Evolutionary conservation across 2,888 invertebrate species (phyloP).

Genomic region (Trileptium ribeirensis): DNA sequence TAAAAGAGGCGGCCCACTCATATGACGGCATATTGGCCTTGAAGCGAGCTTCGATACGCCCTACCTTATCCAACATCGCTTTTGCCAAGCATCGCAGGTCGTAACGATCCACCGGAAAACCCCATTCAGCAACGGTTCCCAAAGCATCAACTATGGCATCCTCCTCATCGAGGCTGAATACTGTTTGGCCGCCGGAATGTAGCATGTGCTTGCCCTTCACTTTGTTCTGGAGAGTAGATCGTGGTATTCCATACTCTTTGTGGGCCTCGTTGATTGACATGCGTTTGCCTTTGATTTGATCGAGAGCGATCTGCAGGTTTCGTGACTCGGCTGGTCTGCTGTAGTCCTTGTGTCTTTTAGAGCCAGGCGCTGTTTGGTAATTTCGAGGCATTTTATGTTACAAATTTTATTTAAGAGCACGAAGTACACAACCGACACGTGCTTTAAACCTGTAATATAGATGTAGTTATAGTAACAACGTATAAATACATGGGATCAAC

Average conservation of each 20-base stretch:
- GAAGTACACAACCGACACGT: too few species aligned
- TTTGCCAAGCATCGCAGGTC: conserved; percentile 17
- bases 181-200: neutral
- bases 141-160: neutral
- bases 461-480: too few species aligned
- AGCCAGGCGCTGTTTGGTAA: too few species aligned
- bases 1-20: neutral
- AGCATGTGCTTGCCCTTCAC: neutral
- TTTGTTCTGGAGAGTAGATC: conserved; percentile 3
- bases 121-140: neutral
- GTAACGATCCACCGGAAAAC: neutral
- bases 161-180: neutral
- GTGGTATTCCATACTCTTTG: neutral
- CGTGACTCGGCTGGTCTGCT: too few species aligned
- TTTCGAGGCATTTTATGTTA: too few species aligned
- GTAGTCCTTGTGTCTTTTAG: too few species aligned
- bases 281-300: too few species aligned
- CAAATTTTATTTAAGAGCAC: too few species aligned
- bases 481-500: too few species aligned
- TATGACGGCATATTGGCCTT: neutral
- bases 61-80: neutral
- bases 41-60: neutral
- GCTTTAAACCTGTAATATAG: too few species aligned
- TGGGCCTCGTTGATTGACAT: too few species aligned
- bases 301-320: too few species aligned